Evolutionary conservation across 1,140 invertebrate genomes (phyloP).

Genomic region (Temnothorax curvispinosus): DNA sequence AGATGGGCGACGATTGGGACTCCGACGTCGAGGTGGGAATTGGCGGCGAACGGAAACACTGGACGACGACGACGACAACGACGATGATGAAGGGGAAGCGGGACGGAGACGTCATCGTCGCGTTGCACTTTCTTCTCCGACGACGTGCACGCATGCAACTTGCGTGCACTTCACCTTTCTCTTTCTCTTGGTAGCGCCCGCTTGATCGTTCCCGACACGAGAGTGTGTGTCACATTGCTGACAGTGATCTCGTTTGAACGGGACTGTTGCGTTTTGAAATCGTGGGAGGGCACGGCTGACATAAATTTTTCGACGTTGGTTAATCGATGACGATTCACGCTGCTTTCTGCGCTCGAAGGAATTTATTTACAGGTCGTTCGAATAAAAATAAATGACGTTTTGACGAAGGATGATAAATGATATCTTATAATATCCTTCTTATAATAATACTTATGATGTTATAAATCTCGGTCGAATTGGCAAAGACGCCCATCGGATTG

Average conservation of each 20-base stretch:
- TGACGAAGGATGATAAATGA: background rate
- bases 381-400: background rate
- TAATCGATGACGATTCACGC: background rate
- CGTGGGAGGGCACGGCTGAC: background rate
- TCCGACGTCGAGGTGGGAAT: conserved; percentile 35
- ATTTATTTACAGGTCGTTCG: background rate
- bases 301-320: background rate
- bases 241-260: conserved; percentile 1
- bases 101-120: conserved; percentile 70
- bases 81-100: background rate
- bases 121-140: conserved; percentile 81
- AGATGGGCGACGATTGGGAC: background rate
- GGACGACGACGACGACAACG: background rate
- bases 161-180: conserved; percentile 83
- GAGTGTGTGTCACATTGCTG: conserved; percentile 16
- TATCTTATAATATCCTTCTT: background rate
- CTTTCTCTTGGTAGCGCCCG: conserved; percentile 76
- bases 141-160: conserved; percentile 49
- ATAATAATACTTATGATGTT: background rate
- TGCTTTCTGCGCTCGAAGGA: background rate
- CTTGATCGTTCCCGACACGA: conserved; percentile 70
- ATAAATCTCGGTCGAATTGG: too few species aligned
- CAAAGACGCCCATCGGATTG: too few species aligned
- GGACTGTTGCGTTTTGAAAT: conserved; percentile 45
- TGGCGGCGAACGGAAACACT: conserved; percentile 40